Evolutionary conservation across 2,888 invertebrate species (phyloP), one percentile per base, ranked within the genome.

Genomic region (Patella caerulea): DNA sequence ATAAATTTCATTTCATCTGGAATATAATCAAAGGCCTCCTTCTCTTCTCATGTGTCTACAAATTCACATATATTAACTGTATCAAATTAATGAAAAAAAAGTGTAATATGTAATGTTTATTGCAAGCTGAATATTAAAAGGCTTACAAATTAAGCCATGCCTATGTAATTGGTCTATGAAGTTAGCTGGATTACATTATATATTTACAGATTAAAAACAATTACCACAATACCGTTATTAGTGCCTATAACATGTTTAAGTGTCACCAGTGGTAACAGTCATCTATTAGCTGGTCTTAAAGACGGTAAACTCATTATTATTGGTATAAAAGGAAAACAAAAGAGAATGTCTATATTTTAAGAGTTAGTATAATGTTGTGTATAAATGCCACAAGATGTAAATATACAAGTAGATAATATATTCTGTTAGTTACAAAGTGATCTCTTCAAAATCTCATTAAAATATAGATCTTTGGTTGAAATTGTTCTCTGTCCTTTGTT

Each of bases 261-360:
- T 17, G 81, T 91, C 14, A 90, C 91, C 78, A 87, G 87, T 75
- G 86, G 85, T 76, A 88, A 88, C 86, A 94, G 94, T 56, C 94
- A 94, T 85, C 91, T 94, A 75, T 88, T 94, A 80, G 94, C 93
- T 0, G 94, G 94, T 0, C 90, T 94, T 19, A 91, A 93, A 2
- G 94, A 94, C 86, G 94, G 94, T 2, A 92, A 91, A 81, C 88
- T 92, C 9, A 92, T 92, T 80, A 89, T 92, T 56, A 85, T 92
- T 7, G 89, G 90, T 3, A 86, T 86, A 53, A 89, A 90, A 74
- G 85, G 85, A 53, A 81, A 79, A 17, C 72, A 79, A 54, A 81
- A 74, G 74, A 77, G 73, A 76, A 72, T 73, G n/a, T 53, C 53
- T 7, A 72, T 72, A n/a, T 72, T 53, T 53, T 53, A 17, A 72